A percentile compares a stretch with the other conserved stretches of the same genome.
Conservation (phyloP, 2,888 invertebrate genomes). For the Furcula furcula region DNA sequence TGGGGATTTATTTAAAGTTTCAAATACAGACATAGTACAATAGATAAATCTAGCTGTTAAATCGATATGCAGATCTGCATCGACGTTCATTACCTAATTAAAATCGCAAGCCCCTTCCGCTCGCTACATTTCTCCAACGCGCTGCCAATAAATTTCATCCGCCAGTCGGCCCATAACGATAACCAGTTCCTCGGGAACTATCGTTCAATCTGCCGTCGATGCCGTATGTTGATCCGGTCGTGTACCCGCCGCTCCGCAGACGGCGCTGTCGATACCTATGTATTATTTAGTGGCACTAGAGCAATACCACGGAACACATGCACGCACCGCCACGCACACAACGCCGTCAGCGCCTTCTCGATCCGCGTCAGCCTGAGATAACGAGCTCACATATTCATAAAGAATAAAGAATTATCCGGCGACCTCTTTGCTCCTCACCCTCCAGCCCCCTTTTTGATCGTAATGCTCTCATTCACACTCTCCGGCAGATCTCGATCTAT, state of each 20-base stretch:
- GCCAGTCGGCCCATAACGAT: conserved; percentile 81
- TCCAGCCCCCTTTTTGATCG: conserved; percentile 54
- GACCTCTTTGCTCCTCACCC: conserved; percentile 57
- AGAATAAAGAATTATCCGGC: conserved; percentile 80
- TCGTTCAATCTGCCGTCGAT: conserved; percentile 82
- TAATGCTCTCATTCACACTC: conserved; percentile 81
- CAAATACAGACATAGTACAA: conserved; percentile 65
- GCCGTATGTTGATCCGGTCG: conserved; percentile 81
- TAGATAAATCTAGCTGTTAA: conserved; percentile 78
- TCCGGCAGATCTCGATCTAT: conserved; percentile 74
- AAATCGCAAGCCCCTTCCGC: conserved; percentile 81
- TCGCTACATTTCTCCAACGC: conserved; percentile 81
- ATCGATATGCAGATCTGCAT: conserved; percentile 81
- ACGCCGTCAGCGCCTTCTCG: conserved; percentile 54
- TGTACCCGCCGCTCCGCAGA: conserved; percentile 79
- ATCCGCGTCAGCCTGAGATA: conserved; percentile 71
- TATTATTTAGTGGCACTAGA: conserved; percentile 77
- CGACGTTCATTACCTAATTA: conserved; percentile 82
- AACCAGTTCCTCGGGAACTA: conserved; percentile 82
- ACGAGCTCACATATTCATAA: conserved; percentile 82
- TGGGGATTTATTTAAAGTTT: conserved; percentile 62
- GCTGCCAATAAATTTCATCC: conserved; percentile 81
- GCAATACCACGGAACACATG: conserved; percentile 41
- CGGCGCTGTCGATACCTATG: conserved; percentile 77
- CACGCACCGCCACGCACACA: conserved; percentile 49